Evolutionary conservation across 2,797 vertebrate genomes (phyloP), one percentile per base, ranked within the genome.

Genomic region (Syngnathus acus): DNA sequence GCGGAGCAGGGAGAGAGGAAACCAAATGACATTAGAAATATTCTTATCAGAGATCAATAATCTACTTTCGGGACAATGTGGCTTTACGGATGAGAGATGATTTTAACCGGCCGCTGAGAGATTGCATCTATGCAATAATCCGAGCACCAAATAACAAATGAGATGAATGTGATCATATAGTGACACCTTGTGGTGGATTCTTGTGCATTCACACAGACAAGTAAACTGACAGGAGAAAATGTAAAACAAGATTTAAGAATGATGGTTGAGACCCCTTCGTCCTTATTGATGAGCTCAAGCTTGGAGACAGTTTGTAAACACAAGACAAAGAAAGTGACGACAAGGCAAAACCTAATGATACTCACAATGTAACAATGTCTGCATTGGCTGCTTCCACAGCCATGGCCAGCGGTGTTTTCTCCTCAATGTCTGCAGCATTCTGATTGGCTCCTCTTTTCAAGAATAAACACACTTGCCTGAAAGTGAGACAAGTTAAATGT

Each of bases 401-500:
- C 67, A 99, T 94, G 37, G 87, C 91, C 70, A 99, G 70, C 0
- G 97, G 97, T 9, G 96, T 98, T 79, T 96, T 98, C 75, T 94
- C 94, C 42, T 96, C 93, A 38, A 95, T 93, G 76, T 99, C 97
- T 23, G 93, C 88, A 60, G 97, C 97, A 39, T 96, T 96, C 78
- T 99, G 97, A 88, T 98, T 96, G 67, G 97, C 97, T 86, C 97
- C 97, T 85, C 95, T 90, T 89, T 99, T 99, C 72, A 99, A 84
- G 84, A 99, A 98, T 76, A 99, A 92, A 87, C 96, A 99, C 60
- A 99, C 97, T 86, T 99, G 97, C 63, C 97, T 99, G 81, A 66
- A 81, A 81, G 21, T 6, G 11, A 62, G 40, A 62, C 5, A 23
- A 42, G 6, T 14, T 10, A 6, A 7, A 45, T 16, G 9, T 8